Evolutionary conservation across 1,140 invertebrate species (phyloP).

Genomic region (Philotrypesis tridentata): DNA sequence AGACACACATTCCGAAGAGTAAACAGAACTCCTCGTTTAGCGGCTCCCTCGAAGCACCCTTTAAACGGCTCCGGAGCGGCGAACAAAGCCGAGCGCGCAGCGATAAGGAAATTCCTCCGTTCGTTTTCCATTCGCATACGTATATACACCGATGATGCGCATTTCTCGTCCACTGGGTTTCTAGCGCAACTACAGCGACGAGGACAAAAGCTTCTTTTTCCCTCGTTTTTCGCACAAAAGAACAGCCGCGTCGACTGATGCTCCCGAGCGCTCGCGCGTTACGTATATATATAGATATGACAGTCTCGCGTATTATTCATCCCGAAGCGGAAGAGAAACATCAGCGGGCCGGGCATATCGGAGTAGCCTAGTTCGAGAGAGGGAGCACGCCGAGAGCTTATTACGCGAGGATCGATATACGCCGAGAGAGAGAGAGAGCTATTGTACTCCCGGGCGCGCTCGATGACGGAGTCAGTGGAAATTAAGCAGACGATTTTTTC

Average conservation of each 20-base stretch:
- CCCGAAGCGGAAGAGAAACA: neutral
- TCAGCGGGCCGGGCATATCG: neutral
- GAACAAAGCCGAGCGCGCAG: neutral
- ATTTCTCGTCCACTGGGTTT: neutral
- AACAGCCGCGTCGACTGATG: neutral
- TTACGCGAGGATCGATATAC: neutral
- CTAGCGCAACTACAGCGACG: neutral
- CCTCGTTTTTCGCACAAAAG: neutral
- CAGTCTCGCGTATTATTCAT: too few relatives aligned
- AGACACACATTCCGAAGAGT: neutral
- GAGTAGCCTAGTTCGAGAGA: constrained; percentile 15
- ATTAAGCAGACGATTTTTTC: too few relatives aligned
- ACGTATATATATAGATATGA: too few relatives aligned
- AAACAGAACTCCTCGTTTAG: neutral
- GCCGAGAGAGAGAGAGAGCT: too few relatives aligned
- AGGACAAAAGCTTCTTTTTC: neutral
- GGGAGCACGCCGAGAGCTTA: neutral
- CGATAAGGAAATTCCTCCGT: neutral
- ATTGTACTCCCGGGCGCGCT: too few relatives aligned
- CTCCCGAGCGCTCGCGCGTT: too few relatives aligned
- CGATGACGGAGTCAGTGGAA: too few relatives aligned
- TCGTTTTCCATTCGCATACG: neutral
- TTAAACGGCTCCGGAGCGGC: neutral
- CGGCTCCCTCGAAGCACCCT: neutral
- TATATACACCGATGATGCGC: neutral